Percentiles rank a stretch among this genome's conserved stretches.
Conservation (phyloP, 2,888 invertebrate species). For the Drosophila maculinotata region DNA sequence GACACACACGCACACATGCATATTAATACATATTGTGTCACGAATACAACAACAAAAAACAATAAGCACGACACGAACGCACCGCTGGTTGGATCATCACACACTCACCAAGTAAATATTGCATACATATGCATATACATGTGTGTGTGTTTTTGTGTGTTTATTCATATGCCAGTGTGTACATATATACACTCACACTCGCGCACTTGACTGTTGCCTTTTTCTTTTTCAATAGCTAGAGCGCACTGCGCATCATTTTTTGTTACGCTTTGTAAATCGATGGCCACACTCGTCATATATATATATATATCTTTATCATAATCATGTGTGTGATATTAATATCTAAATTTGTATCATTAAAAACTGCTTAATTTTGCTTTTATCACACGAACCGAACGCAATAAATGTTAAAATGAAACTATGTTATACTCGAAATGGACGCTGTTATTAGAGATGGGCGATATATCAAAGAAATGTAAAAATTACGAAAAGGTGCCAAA, state of each 20-base stretch:
- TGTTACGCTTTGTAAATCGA: constrained; percentile 11
- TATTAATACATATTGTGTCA: constrained; percentile 36
- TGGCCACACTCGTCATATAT: constrained; percentile 9
- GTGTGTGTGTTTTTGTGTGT: constrained; percentile 21
- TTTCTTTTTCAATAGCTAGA: constrained; percentile 51
- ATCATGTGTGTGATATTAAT: constrained; percentile 14
- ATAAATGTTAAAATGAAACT: constrained; percentile 39
- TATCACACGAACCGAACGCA: constrained; percentile 45
- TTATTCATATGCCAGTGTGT: constrained; percentile 45
- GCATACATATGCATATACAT: constrained; percentile 33
- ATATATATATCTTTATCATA: constrained; percentile 10
- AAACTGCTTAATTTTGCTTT: constrained; percentile 28
- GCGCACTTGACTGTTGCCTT: constrained; percentile 49
- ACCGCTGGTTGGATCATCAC: constrained; percentile 62
- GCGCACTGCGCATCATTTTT: constrained; percentile 53
- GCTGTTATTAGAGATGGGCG: constrained; percentile 22
- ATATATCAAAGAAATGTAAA: constrained; percentile 12
- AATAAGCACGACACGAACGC: constrained; percentile 56
- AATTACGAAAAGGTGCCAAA: too few relatives aligned
- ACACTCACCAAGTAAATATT: constrained; percentile 57
- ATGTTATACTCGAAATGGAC: constrained; percentile 43
- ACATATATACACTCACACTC: constrained; percentile 57
- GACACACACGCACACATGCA: constrained; percentile 13
- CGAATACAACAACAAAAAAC: constrained; percentile 41
- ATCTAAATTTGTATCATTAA: constrained; percentile 9